Base-by-base conservation (phyloP, 2,888 invertebrate species). In the Congeria kusceri region DNA sequence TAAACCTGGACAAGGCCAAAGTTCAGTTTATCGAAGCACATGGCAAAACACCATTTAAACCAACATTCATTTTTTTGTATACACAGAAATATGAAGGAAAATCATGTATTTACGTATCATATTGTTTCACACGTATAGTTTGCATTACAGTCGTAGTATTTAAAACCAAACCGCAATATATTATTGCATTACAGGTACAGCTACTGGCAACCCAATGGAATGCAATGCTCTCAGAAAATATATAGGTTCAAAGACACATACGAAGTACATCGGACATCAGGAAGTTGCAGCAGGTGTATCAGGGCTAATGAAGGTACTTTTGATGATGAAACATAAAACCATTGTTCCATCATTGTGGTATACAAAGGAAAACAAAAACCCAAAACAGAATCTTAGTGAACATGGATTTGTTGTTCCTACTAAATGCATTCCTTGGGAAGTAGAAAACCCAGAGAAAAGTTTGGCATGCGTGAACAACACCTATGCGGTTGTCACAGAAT, bases 121-220 rank as follows among this genome's bases (percentile, higher is more conserved):
- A n/a, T n/a, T n/a, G n/a, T n/a, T n/a, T n/a, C n/a, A n/a, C n/a
- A n/a, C n/a, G n/a, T n/a, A n/a, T n/a, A n/a, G n/a, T n/a, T n/a
- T n/a, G n/a, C n/a, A n/a, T n/a, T n/a, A n/a, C n/a, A n/a, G n/a
- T n/a, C n/a, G n/a, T n/a, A n/a, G n/a, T n/a, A n/a, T n/a, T n/a
- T n/a, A n/a, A n/a, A n/a, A n/a, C n/a, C n/a, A n/a, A n/a, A n/a
- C n/a, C n/a, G n/a, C n/a, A n/a, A n/a, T n/a, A n/a, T n/a, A n/a
- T n/a, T n/a, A n/a, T n/a, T n/a, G n/a, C n/a, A n/a, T n/a, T n/a
- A n/a, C n/a, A n/a, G n/a, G n/a, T n/a, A n/a, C n/a, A n/a, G n/a
- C n/a, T n/a, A n/a, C n/a, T 25, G 89, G 90, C 1, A 89, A 90
- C 74, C 87, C 88, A 9, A 83, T 85, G 3, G 90, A 90, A 73